Conservation (phyloP, 2,113 vertebrate genomes). For the Passer domesticus region DNA sequence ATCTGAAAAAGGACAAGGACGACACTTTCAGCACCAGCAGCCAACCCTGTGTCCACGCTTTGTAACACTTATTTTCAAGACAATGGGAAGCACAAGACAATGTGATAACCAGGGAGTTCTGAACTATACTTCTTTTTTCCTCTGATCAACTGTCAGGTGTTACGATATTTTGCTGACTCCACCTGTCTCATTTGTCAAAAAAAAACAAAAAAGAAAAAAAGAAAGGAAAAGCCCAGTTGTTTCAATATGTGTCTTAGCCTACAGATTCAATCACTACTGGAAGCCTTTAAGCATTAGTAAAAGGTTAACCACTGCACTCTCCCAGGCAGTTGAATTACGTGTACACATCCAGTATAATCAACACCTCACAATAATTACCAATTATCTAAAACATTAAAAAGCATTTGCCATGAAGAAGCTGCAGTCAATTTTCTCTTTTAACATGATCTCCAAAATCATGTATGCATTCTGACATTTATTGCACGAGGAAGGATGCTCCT, state of each 20-base stretch:
- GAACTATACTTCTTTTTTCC: neutral
- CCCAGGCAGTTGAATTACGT: neutral
- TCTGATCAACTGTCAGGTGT: neutral
- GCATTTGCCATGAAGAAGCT: neutral
- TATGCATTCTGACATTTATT: neutral
- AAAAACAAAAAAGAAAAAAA: neutral
- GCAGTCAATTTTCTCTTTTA: neutral
- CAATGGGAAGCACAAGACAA: neutral
- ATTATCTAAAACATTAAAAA: neutral
- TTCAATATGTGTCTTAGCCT: neutral
- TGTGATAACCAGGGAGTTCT: fast-evolving
- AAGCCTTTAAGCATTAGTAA: neutral
- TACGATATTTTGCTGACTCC: neutral
- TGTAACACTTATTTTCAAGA: neutral
- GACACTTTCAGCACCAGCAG: neutral
- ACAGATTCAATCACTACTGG: neutral
- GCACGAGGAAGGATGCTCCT: neutral
- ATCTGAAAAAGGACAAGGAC: neutral
- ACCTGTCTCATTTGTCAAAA: neutral
- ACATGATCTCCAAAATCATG: neutral
- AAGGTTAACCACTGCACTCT: neutral
- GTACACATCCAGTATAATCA: neutral
- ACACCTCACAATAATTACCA: neutral
- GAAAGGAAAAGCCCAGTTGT: neutral
- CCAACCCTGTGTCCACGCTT: fast-evolving